A percentile compares a stretch with the other conserved stretches of the same genome.
These are phyloP conservation scores for Stichodactyla helianthus DNA, from an alignment of 64 coral and sea anemone species.

Conservation along the genomic window DNA sequence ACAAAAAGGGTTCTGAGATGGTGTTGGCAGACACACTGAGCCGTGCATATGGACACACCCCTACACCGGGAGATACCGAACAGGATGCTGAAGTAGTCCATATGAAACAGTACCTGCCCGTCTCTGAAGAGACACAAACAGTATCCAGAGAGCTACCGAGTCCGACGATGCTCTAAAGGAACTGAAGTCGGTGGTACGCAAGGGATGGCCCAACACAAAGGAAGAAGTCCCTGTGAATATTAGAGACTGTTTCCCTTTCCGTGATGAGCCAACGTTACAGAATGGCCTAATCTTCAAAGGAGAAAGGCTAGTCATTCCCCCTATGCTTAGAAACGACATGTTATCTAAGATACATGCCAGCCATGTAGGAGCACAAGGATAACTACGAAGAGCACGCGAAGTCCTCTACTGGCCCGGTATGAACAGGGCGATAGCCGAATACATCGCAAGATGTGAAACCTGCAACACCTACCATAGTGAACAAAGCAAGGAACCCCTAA, in stretches of 20 bases:
- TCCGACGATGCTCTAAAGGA: background rate
- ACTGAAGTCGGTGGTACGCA: background rate
- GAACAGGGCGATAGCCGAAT: slow-evolving; percentile 11
- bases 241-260: slow-evolving; percentile 15
- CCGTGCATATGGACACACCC: slow-evolving; percentile 24
- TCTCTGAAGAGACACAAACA: slow-evolving; percentile 10
- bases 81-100: slow-evolving; percentile 18
- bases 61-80: slow-evolving; percentile 2
- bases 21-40: slow-evolving; percentile 38
- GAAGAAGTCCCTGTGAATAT: slow-evolving; percentile 2
- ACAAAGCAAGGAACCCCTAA: slow-evolving; percentile 24
- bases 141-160: slow-evolving; percentile 23
- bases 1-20: slow-evolving; percentile 43
- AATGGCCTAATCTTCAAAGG: slow-evolving; percentile 40
- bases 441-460: slow-evolving; percentile 14
- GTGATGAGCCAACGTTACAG: no score
- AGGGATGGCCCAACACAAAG: slow-evolving; percentile 14
- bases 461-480: background rate
- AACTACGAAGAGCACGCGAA: slow-evolving; percentile 2
- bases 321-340: slow-evolving; percentile 14
- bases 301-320: background rate
- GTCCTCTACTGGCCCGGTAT: slow-evolving; percentile 31
- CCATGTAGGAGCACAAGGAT: slow-evolving; percentile 23
- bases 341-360: slow-evolving; percentile 6
- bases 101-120: slow-evolving; percentile 49